phyloP scores from a whole-genome alignment of 2,113 vertebrate genomes.

The Mohoua ochrocephala region DNA sequence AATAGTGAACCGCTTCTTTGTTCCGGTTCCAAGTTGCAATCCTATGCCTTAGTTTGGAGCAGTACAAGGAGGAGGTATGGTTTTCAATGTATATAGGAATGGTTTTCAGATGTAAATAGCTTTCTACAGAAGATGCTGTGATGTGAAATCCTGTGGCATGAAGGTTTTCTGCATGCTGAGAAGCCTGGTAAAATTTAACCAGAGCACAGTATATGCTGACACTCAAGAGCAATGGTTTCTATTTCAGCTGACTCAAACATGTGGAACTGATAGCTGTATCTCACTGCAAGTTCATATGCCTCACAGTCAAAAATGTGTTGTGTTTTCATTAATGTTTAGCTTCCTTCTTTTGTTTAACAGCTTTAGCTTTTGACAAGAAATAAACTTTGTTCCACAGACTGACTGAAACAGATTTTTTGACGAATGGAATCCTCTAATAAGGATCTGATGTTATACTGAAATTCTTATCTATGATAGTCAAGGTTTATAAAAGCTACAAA shows the following conservation, averaged over 20 bases:
- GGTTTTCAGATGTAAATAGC: background rate
- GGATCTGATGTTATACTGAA: background rate
- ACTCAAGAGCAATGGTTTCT: background rate
- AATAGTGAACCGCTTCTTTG: background rate
- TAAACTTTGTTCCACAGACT: background rate
- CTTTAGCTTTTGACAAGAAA: background rate
- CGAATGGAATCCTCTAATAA: background rate
- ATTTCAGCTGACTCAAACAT: conserved; percentile 1
- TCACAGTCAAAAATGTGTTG: background rate
- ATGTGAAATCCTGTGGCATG: background rate
- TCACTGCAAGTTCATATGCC: background rate
- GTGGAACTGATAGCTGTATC: conserved; percentile 7
- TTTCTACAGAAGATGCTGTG: background rate
- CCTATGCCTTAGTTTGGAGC: background rate
- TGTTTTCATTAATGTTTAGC: background rate
- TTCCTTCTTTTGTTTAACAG: background rate
- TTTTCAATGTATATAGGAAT: background rate
- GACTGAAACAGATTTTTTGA: background rate
- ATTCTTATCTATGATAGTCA: background rate
- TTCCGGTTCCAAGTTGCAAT: background rate
- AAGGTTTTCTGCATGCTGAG: background rate
- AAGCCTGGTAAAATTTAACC: conserved; percentile 3
- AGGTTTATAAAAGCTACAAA: background rate
- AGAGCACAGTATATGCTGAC: background rate
- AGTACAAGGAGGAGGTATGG: background rate